These are phyloP conservation scores for Zophobas morio DNA, from an alignment of 1,140 invertebrate genomes.

Conservation along the genomic window DNA sequence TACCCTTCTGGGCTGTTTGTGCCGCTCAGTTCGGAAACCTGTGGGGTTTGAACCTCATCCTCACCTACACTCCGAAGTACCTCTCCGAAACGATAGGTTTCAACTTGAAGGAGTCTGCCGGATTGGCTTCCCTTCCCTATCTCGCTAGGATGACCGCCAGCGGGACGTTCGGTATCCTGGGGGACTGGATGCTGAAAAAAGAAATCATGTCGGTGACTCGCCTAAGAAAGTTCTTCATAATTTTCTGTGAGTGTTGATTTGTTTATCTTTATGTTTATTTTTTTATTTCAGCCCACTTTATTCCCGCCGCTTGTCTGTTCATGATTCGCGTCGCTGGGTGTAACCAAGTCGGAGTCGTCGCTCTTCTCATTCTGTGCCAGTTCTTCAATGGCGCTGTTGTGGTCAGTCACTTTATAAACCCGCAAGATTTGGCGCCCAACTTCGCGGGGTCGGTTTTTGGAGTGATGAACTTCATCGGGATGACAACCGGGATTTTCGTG, in stretches of 20 bases:
- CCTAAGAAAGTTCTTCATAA: conserved; percentile 80
- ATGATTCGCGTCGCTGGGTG: no score
- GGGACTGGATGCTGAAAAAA: conserved; percentile 74
- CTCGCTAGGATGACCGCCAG: conserved; percentile 76
- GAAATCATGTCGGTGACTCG: conserved; percentile 71
- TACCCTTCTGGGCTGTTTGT: conserved; percentile 77
- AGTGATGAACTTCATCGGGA: background rate
- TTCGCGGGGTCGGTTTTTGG: background rate
- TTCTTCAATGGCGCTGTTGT: no score
- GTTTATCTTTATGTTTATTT: no score
- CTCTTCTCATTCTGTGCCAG: no score
- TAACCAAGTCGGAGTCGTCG: no score
- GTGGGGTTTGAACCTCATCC: conserved; percentile 85
- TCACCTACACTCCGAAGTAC: conserved; percentile 86
- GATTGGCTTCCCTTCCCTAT: conserved; percentile 78
- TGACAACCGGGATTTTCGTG: conserved; percentile 15
- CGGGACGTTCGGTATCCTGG: conserved; percentile 77
- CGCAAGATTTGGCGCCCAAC: no score
- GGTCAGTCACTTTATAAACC: no score
- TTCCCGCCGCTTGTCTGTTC: no score
- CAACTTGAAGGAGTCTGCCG: conserved; percentile 80
- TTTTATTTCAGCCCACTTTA: no score
- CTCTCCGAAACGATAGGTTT: conserved; percentile 88
- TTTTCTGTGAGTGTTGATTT: conserved; percentile 73
- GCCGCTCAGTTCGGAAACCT: conserved; percentile 80